These are phyloP conservation scores for Bungarus multicinctus DNA, from an alignment of 2,113 vertebrate species.

Conservation along the genomic window DNA sequence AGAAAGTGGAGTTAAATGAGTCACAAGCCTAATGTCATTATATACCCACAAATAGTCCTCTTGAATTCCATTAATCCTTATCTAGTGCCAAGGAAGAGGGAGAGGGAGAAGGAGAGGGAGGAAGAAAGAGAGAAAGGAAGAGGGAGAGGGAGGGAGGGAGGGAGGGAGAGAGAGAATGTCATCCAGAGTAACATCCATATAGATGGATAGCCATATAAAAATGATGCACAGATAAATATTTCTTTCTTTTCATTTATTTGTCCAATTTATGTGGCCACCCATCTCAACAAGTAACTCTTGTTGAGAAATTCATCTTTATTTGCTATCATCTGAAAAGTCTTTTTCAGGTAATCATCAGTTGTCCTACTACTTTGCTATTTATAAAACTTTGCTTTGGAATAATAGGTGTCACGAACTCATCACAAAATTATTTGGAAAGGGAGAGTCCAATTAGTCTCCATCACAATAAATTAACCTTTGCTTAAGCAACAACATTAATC, in stretches of 20 bases:
- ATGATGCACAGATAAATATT: background rate
- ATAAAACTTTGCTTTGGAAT: constrained; percentile 32
- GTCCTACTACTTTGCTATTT: constrained; percentile 25
- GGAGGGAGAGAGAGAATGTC: background rate
- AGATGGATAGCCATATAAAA: background rate
- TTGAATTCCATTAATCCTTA: background rate
- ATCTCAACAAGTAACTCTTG: background rate
- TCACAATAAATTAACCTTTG: constrained; percentile 46
- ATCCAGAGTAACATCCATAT: background rate
- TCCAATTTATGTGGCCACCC: background rate
- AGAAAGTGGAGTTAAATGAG: background rate
- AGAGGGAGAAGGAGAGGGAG: too few species aligned
- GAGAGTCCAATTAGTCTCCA: constrained; percentile 42
- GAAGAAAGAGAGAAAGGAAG: too few species aligned
- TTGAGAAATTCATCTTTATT: background rate
- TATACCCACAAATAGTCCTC: background rate
- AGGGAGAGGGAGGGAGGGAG: too few species aligned
- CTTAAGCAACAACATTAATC: constrained; percentile 41
- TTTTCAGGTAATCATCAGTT: constrained; percentile 20
- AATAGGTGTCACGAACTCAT: constrained; percentile 42
- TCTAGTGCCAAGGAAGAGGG: background rate
- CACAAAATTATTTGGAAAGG: constrained; percentile 27
- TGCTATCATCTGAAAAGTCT: background rate
- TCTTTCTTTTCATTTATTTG: background rate
- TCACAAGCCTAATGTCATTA: background rate